These are phyloP conservation scores for Polymixis flavicincta DNA, from an alignment of 2,888 invertebrate genomes.

Conservation along the genomic window DNA sequence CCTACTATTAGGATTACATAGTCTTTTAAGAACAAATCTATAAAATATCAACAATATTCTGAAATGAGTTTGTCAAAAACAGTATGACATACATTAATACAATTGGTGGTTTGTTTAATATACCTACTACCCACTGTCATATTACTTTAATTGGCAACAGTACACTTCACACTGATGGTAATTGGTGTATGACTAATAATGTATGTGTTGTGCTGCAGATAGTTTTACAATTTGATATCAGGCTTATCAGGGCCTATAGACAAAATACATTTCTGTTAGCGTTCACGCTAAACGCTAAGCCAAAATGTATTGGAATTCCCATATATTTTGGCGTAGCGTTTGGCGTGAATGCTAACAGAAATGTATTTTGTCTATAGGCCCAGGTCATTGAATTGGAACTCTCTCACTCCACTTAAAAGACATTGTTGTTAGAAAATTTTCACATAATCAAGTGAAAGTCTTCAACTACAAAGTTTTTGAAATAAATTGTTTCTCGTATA, in stretches of 20 bases:
- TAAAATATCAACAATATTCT: not conserved
- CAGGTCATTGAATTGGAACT: not conserved
- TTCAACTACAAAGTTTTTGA: not conserved
- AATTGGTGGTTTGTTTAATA: not conserved
- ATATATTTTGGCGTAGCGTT: too few relatives aligned
- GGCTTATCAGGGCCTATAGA: too few relatives aligned
- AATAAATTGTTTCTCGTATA: too few relatives aligned
- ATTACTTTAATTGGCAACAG: constrained; percentile 4
- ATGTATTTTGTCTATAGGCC: too few relatives aligned
- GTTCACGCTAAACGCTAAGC: too few relatives aligned
- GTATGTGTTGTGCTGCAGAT: not conserved
- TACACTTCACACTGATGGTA: constrained; percentile 14
- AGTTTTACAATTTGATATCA: not conserved
- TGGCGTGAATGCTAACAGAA: too few relatives aligned
- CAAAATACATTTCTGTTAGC: too few relatives aligned
- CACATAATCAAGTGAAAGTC: not conserved
- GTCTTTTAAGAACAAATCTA: not conserved
- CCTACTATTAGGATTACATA: too few relatives aligned
- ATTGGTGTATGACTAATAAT: constrained; percentile 42
- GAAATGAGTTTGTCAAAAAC: not conserved
- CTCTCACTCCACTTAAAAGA: too few relatives aligned
- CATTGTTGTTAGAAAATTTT: too few relatives aligned
- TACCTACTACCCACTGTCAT: not conserved
- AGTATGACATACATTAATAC: not conserved
- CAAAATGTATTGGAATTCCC: too few relatives aligned